phyloP scores from a whole-genome alignment of 2,797 vertebrate species.

The Kryptolebias ocellatus region DNA sequence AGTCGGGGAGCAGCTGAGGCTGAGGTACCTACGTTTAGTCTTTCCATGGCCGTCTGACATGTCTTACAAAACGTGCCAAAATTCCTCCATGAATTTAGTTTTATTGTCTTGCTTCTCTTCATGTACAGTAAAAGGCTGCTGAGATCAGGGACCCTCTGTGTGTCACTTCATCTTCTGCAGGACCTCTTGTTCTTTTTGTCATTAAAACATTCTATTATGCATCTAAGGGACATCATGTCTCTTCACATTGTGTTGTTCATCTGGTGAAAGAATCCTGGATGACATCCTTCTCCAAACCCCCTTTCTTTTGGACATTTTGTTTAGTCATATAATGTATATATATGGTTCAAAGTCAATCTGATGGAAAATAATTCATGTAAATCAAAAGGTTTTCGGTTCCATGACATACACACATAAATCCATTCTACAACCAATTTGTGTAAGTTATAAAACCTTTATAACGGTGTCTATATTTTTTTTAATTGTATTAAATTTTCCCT shows the following conservation, averaged over 20 bases:
- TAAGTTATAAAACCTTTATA: too few species aligned
- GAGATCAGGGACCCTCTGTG: neutral
- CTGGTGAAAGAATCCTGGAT: neutral
- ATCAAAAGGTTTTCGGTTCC: too few species aligned
- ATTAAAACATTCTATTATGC: neutral
- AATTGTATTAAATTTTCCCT: too few species aligned
- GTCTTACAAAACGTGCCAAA: neutral
- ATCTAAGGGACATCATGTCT: neutral
- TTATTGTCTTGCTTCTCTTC: slow-evolving; percentile 1
- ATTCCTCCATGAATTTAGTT: neutral
- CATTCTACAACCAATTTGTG: too few species aligned
- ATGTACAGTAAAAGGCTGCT: neutral
- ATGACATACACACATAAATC: too few species aligned
- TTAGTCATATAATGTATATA: too few species aligned
- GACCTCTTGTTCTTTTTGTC: neutral
- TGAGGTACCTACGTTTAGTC: slow-evolving; percentile 69
- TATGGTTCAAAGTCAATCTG: too few species aligned
- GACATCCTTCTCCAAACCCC: neutral
- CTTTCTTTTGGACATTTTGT: too few species aligned
- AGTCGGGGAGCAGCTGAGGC: slow-evolving; percentile 80
- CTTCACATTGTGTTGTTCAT: neutral
- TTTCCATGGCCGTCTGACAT: neutral
- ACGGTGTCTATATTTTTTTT: too few species aligned
- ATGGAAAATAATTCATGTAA: too few species aligned
- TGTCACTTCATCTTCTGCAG: neutral